Base-by-base conservation (phyloP, 2,113 vertebrate species). In the Piaya cayana region DNA sequence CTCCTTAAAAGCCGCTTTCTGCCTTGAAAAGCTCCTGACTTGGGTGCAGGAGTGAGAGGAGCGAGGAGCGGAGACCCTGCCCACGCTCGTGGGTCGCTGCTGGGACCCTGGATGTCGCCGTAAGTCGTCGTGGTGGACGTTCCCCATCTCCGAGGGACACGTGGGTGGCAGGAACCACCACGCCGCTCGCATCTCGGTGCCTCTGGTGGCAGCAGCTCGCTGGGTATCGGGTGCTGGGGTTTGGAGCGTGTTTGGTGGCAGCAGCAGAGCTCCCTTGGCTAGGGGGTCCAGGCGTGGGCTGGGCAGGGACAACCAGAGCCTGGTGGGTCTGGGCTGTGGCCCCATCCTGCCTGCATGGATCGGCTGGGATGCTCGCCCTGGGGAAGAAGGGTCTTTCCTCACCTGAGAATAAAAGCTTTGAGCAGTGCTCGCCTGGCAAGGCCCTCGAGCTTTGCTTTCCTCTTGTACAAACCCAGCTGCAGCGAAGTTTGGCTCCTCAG, bases 81-180 rank as follows among this genome's bases (percentile, higher is more conserved):
- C 62, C 7, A 1, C 15, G n/a, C 67, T 32, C 23, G 43, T 0
- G 19, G 59, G 45, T 69, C 75, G 2, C 5, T 7, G 27, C 77
- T 22, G 82, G 64, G 53, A 26, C 23, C 52, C 39, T 0, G 1
- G 30, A 22, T 62, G 3, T 0, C 10, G 1, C 72, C 32, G 72
- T 71, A 23, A 55, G 53, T 68, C 13, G 4, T 21, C 0, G 0
- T 3, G 64, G 32, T 19, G 77, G 43, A 13, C 6, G 17, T 25
- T 12, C 65, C 50, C 56, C 12, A 4, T 4, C 34, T 60, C 37
- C 0, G 3, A 43, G 63, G 9, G 29, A 9, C 12, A 3, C 0
- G 3, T 29, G 69, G 59, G 21, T 32, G 89, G 89, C 8, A 55
- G 36, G 42, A 42, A 25, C 19, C 30, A 75, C 59, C 12, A 0